Conservation (phyloP, 2,113 vertebrate genomes). For the Empidonax traillii region DNA sequence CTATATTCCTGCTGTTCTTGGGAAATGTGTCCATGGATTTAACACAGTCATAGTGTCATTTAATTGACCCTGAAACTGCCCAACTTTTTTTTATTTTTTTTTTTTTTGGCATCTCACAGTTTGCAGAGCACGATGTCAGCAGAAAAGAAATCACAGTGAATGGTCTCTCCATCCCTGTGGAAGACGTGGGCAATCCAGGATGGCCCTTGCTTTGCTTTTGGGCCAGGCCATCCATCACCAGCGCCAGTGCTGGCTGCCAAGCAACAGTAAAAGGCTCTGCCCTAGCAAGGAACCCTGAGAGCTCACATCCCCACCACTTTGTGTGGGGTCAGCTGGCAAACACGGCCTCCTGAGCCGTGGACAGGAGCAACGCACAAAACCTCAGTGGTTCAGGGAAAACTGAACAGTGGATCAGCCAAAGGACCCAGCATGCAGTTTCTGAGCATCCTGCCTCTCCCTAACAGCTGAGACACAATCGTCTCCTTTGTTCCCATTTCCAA, state of each 20-base stretch:
- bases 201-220: background rate
- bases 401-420: background rate
- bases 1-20: background rate
- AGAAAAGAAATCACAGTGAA: background rate
- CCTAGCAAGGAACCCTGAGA: background rate
- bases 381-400: background rate
- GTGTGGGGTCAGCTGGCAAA: background rate
- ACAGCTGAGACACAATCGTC: background rate
- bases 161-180: accelerated
- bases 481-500: background rate
- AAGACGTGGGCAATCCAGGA: background rate
- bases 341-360: background rate
- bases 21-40: background rate
- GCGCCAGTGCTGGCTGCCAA: background rate
- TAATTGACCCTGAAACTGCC: background rate
- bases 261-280: background rate
- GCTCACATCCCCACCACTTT: background rate
- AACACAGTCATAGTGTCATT: background rate
- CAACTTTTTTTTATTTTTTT: background rate
- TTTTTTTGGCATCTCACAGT: background rate
- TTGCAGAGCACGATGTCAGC: background rate
- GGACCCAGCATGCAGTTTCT: background rate
- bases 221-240: background rate
- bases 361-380: background rate
- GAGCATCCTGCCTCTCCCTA: accelerated